phyloP scores from a whole-genome alignment of 2,888 invertebrate species.

The Anagyrus pseudococci region DNA sequence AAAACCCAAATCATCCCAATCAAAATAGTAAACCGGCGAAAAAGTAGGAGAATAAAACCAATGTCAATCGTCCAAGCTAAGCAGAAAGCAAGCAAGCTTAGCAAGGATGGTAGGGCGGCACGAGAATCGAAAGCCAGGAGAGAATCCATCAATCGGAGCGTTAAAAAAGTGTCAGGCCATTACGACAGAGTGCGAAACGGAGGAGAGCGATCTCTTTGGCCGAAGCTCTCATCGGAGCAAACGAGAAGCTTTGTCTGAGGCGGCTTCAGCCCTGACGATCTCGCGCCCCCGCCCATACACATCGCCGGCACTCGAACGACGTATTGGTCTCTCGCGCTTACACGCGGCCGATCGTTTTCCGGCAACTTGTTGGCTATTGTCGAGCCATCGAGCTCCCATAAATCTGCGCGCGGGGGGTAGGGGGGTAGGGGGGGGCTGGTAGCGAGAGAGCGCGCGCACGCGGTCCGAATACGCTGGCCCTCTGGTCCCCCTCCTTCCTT shows the following conservation, averaged over 20 bases:
- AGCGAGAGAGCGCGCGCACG: too few relatives aligned
- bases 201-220: not conserved
- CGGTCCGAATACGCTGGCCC: too few relatives aligned
- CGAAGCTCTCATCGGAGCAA: not conserved
- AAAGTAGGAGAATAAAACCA: too few relatives aligned
- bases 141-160: too few relatives aligned
- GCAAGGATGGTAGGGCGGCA: too few relatives aligned
- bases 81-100: too few relatives aligned
- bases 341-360: constrained; percentile 50
- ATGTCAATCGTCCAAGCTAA: too few relatives aligned
- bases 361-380: constrained; percentile 61
- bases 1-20: too few relatives aligned
- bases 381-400: constrained; percentile 58
- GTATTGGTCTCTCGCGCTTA: constrained; percentile 26
- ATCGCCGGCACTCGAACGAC: constrained; percentile 33
- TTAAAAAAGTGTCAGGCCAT: constrained; percentile 8
- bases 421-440: too few relatives aligned
- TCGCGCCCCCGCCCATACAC: not conserved
- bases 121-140: too few relatives aligned
- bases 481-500: constrained; percentile 1
- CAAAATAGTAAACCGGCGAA: too few relatives aligned
- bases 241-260: constrained; percentile 24
- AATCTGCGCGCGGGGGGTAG: constrained; percentile 53
- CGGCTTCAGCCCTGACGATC: not conserved
- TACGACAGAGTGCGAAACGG: constrained; percentile 7